These are phyloP conservation scores for Eulemur mongoz DNA, from an alignment of 2,797 vertebrate species.

Conservation along the genomic window DNA sequence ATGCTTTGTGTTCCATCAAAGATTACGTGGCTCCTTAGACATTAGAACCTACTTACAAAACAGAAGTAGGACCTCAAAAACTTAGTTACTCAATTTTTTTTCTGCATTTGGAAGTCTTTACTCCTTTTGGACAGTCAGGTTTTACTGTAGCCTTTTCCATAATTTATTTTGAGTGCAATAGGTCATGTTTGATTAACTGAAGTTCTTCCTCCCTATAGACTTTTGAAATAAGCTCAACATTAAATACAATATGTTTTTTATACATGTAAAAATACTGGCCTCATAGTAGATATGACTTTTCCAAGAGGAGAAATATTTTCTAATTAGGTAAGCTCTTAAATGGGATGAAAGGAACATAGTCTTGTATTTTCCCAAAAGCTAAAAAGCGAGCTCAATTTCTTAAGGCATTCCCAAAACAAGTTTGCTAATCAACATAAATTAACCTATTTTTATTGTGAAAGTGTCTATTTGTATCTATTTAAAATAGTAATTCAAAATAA, in stretches of 20 bases:
- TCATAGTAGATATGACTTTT: background rate
- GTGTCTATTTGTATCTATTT: background rate
- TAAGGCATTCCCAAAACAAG: background rate
- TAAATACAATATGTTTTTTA: background rate
- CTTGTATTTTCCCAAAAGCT: constrained; percentile 7
- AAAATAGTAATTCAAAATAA: background rate
- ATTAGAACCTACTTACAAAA: background rate
- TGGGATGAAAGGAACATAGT: background rate
- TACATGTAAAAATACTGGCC: background rate
- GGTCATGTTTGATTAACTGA: background rate
- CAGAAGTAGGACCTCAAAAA: background rate
- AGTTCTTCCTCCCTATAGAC: background rate
- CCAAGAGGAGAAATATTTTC: background rate
- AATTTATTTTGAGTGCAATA: background rate
- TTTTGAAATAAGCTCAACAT: background rate
- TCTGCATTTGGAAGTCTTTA: background rate
- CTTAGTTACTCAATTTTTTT: background rate
- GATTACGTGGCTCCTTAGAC: background rate
- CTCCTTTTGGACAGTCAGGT: background rate
- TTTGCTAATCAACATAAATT: constrained; percentile 1
- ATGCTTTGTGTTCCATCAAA: constrained; percentile 4
- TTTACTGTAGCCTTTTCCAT: constrained; percentile 4
- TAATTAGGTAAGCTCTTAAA: background rate
- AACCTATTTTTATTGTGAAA: background rate
- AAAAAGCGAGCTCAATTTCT: background rate